These are phyloP conservation scores for Loris lydekkerianus DNA, from an alignment of 2,797 vertebrate species.

Conservation along the genomic window DNA sequence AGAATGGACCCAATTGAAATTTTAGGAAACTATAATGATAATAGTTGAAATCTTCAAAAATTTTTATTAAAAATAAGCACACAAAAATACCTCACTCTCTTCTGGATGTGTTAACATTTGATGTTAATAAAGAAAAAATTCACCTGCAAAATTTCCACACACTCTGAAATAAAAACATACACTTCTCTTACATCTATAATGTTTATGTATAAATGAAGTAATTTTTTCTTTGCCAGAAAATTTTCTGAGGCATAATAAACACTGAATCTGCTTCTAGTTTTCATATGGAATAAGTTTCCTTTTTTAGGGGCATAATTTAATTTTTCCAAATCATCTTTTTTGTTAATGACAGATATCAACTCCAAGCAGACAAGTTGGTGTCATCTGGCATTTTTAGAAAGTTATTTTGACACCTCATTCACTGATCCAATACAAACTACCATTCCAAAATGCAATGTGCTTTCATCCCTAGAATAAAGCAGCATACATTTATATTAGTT, in stretches of 20 bases:
- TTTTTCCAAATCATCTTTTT: constrained; percentile 66
- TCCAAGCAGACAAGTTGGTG: constrained; percentile 48
- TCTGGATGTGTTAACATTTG: constrained; percentile 51
- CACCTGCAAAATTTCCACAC: background rate
- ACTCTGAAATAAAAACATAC: constrained; percentile 53
- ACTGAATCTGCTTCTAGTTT: constrained; percentile 31
- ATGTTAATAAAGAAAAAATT: constrained; percentile 45
- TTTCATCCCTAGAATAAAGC: constrained; percentile 59
- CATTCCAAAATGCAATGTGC: constrained; percentile 56
- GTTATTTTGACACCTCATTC: constrained; percentile 71
- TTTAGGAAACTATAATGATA: background rate
- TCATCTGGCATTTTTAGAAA: constrained; percentile 67
- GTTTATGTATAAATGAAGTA: constrained; percentile 24
- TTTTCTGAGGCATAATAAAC: constrained; percentile 35
- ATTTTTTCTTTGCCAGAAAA: constrained; percentile 24
- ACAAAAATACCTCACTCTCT: background rate
- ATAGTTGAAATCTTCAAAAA: background rate
- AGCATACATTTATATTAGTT: constrained; percentile 51
- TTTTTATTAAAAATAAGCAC: background rate
- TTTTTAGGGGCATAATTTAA: constrained; percentile 55
- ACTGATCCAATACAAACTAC: constrained; percentile 53
- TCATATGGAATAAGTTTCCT: constrained; percentile 20
- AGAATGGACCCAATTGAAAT: background rate
- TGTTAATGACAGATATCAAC: constrained; percentile 63
- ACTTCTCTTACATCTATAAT: background rate